Evolutionary conservation across 1,140 invertebrate species (phyloP).

Genomic region (Zophobas atratus): DNA sequence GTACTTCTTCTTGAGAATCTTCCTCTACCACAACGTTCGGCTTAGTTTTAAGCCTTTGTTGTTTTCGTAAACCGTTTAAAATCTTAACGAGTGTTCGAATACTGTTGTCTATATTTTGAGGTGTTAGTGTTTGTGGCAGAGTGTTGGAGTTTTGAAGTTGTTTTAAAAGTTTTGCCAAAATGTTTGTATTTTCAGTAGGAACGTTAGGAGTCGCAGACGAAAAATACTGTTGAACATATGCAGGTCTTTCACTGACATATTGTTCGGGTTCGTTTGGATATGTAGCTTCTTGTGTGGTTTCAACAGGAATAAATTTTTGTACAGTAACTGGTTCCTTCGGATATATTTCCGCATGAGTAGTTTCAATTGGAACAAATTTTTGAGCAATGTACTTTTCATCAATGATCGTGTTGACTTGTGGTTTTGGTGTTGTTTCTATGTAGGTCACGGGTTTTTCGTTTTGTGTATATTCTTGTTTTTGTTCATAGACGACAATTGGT

Average conservation of each 20-base stretch:
- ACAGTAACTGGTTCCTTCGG: neutral
- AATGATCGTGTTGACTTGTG: constrained; percentile 14
- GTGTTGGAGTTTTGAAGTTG: constrained; percentile 81
- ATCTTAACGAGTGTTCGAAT: constrained; percentile 83
- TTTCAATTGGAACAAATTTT: constrained; percentile 16
- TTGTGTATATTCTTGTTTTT: constrained; percentile 16
- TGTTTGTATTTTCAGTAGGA: constrained; percentile 32
- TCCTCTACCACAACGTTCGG: constrained; percentile 62
- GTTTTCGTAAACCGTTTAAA: constrained; percentile 75
- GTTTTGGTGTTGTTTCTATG: constrained; percentile 11
- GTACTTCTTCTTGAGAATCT: constrained; percentile 44
- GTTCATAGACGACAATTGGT: neutral
- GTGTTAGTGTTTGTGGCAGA: constrained; percentile 80
- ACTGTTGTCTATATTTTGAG: constrained; percentile 83
- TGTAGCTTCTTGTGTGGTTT: neutral
- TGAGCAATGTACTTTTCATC: constrained; percentile 27
- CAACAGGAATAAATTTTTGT: too few relatives aligned
- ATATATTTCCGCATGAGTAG: neutral
- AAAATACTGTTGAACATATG: constrained; percentile 49
- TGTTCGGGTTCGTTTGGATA: neutral
- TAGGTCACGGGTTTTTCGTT: constrained; percentile 21
- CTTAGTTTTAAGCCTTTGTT: constrained; percentile 62
- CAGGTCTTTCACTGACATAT: constrained; percentile 15
- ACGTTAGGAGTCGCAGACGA: constrained; percentile 29
- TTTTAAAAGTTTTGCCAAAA: constrained; percentile 71